Conservation (phyloP, 2,797 vertebrate genomes). For the Natrix natrix region DNA sequence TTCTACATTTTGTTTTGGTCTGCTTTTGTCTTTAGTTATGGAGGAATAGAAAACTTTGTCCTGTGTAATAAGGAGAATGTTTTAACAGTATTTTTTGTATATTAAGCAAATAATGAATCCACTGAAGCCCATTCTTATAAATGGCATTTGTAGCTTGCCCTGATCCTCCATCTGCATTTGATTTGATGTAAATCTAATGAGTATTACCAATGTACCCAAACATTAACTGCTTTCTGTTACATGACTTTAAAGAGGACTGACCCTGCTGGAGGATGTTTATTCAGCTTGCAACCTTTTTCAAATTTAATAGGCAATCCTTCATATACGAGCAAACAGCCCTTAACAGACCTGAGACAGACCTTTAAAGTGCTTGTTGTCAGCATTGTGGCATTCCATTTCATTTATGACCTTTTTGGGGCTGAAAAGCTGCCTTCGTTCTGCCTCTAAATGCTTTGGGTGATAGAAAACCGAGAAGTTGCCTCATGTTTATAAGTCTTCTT, state of each 20-base stretch:
- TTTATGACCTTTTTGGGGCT: conserved; percentile 47
- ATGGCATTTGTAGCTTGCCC: conserved; percentile 6
- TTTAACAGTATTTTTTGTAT: neutral
- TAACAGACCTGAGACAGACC: conserved; percentile 44
- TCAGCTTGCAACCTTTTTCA: conserved; percentile 56
- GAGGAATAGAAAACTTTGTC: neutral
- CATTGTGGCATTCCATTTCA: conserved; percentile 49
- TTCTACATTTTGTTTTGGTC: neutral
- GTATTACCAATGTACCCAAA: neutral
- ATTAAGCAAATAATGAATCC: neutral
- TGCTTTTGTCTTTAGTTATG: neutral
- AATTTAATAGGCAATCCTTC: conserved; percentile 58
- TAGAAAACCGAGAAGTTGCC: conserved; percentile 24
- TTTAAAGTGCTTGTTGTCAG: conserved; percentile 52
- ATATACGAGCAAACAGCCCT: conserved; percentile 50
- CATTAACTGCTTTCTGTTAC: conserved; percentile 29
- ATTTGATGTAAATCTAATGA: conserved; percentile 33
- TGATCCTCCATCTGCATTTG: neutral
- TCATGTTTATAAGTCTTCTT: neutral
- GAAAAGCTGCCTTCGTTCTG: conserved; percentile 50
- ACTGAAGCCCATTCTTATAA: neutral
- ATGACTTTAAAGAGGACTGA: conserved; percentile 44
- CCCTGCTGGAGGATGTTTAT: conserved; percentile 52
- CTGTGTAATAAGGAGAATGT: neutral
- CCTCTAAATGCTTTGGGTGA: conserved; percentile 37